Conservation (phyloP, 2,888 invertebrate genomes). For the Stegophylla sp. region DNA sequence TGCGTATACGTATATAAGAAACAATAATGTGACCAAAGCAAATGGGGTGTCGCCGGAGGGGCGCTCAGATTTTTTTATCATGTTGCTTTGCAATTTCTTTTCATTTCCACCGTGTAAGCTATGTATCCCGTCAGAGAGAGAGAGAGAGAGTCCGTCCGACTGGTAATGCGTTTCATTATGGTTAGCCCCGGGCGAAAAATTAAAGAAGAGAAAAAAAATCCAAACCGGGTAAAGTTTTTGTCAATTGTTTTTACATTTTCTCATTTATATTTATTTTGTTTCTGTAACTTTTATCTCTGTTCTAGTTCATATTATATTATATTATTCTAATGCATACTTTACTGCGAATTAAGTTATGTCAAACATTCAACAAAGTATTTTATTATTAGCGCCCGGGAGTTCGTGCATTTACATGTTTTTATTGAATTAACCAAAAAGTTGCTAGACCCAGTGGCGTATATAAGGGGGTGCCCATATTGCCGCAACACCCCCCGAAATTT, state of each 20-base stretch:
- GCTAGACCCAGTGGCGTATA: too few relatives aligned
- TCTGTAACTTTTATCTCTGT: neutral
- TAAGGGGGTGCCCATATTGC: too few relatives aligned
- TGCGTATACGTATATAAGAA: neutral
- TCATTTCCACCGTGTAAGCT: conserved; percentile 3
- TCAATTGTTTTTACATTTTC: conserved; percentile 27
- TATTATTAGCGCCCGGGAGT: neutral
- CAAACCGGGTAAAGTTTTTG: conserved; percentile 29
- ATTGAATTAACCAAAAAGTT: too few relatives aligned
- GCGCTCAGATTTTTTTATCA: conserved; percentile 32
- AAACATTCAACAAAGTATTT: neutral
- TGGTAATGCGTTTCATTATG: conserved; percentile 8
- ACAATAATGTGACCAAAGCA: conserved; percentile 25
- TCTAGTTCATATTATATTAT: too few relatives aligned
- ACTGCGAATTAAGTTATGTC: neutral
- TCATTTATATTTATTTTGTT: conserved; percentile 36
- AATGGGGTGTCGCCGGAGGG: conserved; percentile 32
- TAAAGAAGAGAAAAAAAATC: conserved; percentile 17
- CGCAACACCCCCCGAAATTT: too few relatives aligned
- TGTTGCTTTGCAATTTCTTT: conserved; percentile 9
- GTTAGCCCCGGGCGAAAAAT: conserved; percentile 11
- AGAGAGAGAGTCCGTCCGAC: neutral
- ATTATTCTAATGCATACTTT: conserved; percentile 1
- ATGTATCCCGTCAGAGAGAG: neutral
- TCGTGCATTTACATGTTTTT: neutral